These are phyloP conservation scores for Cosmorhoe ocellata DNA, from an alignment of 2,888 invertebrate genomes.

Conservation along the genomic window DNA sequence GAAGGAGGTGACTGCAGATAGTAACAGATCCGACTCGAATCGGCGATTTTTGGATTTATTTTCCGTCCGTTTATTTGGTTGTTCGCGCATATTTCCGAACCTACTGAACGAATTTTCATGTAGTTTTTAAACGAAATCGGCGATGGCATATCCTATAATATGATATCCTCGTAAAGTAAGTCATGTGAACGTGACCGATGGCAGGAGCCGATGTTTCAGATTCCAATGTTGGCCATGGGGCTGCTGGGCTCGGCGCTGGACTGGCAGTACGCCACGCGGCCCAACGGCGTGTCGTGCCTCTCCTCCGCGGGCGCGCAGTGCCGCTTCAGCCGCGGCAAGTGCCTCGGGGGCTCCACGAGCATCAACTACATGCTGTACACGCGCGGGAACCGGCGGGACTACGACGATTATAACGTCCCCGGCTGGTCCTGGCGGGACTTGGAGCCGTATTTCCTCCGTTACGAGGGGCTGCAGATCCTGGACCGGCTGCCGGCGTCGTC, in stretches of 20 bases:
- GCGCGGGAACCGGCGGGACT: conserved; percentile 57
- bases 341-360: conserved; percentile 64
- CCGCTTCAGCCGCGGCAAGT: conserved; percentile 56
- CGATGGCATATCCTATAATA: too few species aligned
- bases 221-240: conserved; percentile 44
- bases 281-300: conserved; percentile 62
- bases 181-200: too few species aligned
- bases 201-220: conserved; percentile 33
- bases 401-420: conserved; percentile 44
- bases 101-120: too few species aligned
- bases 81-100: too few species aligned
- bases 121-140: too few species aligned
- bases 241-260: conserved; percentile 49
- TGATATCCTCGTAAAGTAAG: too few species aligned
- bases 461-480: conserved; percentile 52
- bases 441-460: conserved; percentile 57
- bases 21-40: too few species aligned
- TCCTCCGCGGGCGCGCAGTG: conserved; percentile 44
- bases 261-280: conserved; percentile 53
- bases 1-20: too few species aligned
- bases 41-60: too few species aligned
- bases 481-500: conserved; percentile 50
- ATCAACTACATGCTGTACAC: conserved; percentile 66
- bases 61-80: too few species aligned
- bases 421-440: conserved; percentile 61